Percentiles rank a stretch among this genome's conserved stretches.
Evolutionary conservation across 2,797 vertebrate species (phyloP).

Genomic region (Hypotaenidia okinawae): DNA sequence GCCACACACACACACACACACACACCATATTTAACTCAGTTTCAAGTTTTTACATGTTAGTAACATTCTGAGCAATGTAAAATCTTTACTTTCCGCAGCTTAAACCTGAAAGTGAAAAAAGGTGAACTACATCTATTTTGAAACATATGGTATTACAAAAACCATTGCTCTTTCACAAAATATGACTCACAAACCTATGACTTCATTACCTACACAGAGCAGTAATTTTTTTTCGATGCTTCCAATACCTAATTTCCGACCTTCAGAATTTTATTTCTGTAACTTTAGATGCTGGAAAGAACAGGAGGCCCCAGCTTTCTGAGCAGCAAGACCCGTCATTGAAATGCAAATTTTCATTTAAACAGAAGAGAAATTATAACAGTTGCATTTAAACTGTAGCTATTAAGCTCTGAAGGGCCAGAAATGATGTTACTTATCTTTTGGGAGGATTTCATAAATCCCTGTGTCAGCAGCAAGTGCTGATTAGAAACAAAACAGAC

Average conservation of each 20-base stretch:
- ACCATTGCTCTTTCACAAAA: neutral
- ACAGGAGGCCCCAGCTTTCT: neutral
- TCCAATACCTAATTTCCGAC: neutral
- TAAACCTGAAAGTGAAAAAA: neutral
- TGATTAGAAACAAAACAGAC: neutral
- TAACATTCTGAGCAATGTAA: neutral
- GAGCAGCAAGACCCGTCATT: neutral
- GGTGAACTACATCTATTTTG: neutral
- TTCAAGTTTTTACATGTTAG: neutral
- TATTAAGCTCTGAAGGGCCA: slow-evolving; percentile 12
- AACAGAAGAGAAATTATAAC: slow-evolving; percentile 28
- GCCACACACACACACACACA: too few species aligned
- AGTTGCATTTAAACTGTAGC: slow-evolving; percentile 24
- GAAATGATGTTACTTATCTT: slow-evolving; percentile 45
- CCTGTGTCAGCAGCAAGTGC: neutral
- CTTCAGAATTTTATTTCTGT: neutral
- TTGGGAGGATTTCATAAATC: slow-evolving; percentile 34
- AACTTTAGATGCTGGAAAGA: neutral
- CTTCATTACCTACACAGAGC: neutral
- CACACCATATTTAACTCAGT: too few species aligned
- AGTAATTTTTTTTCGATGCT: neutral
- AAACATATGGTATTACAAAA: neutral
- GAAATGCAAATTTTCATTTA: slow-evolving; percentile 23
- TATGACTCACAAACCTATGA: neutral
- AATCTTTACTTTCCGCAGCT: neutral